phyloP scores from a whole-genome alignment of 2,797 vertebrate species.

The Xiphophorus birchmanni region DNA sequence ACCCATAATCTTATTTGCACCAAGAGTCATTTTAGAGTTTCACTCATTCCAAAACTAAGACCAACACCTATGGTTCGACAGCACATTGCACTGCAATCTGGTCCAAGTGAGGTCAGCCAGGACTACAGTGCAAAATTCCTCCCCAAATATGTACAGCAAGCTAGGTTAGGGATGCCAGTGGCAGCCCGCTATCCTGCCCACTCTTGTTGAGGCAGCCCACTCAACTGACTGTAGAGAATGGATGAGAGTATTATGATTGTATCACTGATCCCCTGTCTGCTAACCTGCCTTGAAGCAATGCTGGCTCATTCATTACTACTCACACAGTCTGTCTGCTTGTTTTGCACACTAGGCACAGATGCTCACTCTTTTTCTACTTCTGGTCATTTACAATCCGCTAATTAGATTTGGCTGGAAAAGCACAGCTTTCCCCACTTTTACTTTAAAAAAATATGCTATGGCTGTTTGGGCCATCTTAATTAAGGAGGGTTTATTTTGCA shows the following conservation, averaged over 20 bases:
- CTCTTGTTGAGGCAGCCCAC: conserved; percentile 60
- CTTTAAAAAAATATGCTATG: neutral
- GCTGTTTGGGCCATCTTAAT: neutral
- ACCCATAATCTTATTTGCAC: neutral
- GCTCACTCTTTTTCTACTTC: conserved; percentile 25
- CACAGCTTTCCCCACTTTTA: neutral
- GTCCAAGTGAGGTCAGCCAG: conserved; percentile 28
- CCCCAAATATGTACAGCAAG: conserved; percentile 25
- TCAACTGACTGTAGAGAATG: conserved; percentile 49
- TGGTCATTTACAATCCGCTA: conserved; percentile 34
- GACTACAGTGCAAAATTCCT: conserved; percentile 21
- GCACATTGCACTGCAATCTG: conserved; percentile 24
- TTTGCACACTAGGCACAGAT: conserved; percentile 28
- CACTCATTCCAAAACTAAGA: neutral
- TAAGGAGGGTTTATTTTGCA: conserved; percentile 6
- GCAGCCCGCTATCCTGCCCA: conserved; percentile 43
- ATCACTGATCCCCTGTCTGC: conserved; percentile 54
- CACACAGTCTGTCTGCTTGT: conserved; percentile 24
- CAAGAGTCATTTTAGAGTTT: no score
- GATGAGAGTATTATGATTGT: conserved; percentile 49
- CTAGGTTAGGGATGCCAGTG: conserved; percentile 32
- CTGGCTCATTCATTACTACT: conserved; percentile 51
- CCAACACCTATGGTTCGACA: conserved; percentile 6
- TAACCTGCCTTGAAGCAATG: conserved; percentile 62
- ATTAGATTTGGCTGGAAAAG: conserved; percentile 22